phyloP scores from a whole-genome alignment of 2,113 vertebrate species.

The Marmota flaviventris region DNA sequence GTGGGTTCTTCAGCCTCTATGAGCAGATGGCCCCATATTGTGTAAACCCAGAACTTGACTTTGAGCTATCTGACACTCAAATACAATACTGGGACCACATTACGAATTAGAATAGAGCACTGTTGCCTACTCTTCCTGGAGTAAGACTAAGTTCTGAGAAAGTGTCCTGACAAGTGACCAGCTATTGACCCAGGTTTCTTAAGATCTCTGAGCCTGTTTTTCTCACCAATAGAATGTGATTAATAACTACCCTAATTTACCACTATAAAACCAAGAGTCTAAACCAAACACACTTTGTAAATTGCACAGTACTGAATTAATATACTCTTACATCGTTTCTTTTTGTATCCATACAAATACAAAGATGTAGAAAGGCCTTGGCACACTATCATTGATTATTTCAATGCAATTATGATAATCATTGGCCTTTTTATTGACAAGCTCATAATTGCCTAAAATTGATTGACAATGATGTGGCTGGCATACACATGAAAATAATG shows the following conservation, averaged over 20 bases:
- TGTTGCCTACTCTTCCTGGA: background rate
- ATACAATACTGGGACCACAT: background rate
- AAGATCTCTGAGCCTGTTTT: background rate
- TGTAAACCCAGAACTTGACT: background rate
- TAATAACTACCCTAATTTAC: background rate
- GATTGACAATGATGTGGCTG: constrained; percentile 26
- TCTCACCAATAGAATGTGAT: background rate
- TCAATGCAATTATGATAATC: constrained; percentile 61
- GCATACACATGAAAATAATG: constrained; percentile 52
- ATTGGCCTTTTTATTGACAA: constrained; percentile 55
- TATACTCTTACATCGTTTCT: background rate
- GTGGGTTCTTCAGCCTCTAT: background rate
- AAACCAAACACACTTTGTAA: constrained; percentile 8
- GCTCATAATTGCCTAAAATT: constrained; percentile 28
- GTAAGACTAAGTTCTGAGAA: background rate
- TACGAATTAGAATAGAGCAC: background rate
- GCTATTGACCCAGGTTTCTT: background rate
- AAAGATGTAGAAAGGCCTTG: background rate
- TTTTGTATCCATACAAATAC: background rate
- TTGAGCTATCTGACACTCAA: background rate
- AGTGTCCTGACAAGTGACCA: background rate
- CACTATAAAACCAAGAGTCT: background rate
- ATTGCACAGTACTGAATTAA: background rate
- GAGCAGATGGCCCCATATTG: background rate
- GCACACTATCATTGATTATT: constrained; percentile 36